These are phyloP conservation scores for Cavia aperea DNA, from an alignment of 2,113 vertebrate species.

Conservation along the genomic window DNA sequence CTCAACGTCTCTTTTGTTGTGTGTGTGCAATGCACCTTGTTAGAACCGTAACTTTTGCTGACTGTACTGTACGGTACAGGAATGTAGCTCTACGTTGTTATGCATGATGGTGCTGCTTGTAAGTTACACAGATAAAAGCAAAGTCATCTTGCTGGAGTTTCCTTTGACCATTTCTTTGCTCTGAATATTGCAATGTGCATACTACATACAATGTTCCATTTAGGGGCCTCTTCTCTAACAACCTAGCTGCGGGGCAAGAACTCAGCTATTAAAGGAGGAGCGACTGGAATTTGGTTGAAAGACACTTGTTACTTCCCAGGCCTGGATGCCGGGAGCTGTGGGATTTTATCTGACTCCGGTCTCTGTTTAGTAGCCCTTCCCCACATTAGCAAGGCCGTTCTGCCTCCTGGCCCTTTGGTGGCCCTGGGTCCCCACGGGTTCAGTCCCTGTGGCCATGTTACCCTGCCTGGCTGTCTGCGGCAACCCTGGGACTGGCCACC, in stretches of 20 bases:
- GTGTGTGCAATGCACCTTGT: neutral
- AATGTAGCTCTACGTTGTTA: no score
- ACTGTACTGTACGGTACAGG: fast-evolving
- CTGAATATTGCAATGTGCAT: neutral
- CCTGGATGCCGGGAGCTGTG: neutral
- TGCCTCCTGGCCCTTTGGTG: neutral
- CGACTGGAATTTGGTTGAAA: neutral
- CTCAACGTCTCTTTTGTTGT: neutral
- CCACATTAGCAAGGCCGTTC: neutral
- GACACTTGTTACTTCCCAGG: neutral
- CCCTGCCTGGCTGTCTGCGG: neutral
- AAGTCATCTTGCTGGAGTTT: neutral
- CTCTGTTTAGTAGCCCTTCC: neutral
- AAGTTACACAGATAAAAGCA: neutral
- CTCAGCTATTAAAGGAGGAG: neutral
- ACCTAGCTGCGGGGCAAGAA: neutral
- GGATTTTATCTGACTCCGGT: neutral
- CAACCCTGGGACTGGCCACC: neutral
- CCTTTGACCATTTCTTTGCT: neutral
- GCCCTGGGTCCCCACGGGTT: neutral
- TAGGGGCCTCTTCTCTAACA: neutral
- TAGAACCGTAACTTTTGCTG: neutral
- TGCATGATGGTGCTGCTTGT: neutral
- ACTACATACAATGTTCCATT: neutral
- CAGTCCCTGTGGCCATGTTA: neutral